phyloP scores from a whole-genome alignment of 2,888 invertebrate species.

The Stenoptilia bipunctidactyla region DNA sequence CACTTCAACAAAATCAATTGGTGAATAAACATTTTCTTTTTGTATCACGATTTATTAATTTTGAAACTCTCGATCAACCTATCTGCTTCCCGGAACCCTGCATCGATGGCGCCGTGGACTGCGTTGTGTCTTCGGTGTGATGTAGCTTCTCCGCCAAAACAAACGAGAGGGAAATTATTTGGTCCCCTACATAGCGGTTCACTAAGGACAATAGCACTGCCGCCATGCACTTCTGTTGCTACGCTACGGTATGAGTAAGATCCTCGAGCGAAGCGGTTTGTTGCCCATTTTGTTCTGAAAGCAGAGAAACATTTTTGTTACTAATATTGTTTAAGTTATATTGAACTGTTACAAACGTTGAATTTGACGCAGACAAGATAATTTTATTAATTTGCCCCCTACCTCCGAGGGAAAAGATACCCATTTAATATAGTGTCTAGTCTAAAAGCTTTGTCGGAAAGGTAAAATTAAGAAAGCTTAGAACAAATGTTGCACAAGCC shows the following conservation, averaged over 20 bases:
- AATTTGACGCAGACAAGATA: too few species aligned
- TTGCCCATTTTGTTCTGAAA: conserved; percentile 75
- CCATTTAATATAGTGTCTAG: too few species aligned
- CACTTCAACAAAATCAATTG: too few species aligned
- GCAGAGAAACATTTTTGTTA: neutral
- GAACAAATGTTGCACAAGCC: too few species aligned
- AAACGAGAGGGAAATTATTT: conserved; percentile 55
- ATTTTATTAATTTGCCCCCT: too few species aligned
- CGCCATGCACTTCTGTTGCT: conserved; percentile 64
- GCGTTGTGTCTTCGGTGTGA: conserved; percentile 75
- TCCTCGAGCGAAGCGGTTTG: conserved; percentile 72
- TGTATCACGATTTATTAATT: neutral
- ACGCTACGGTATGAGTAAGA: conserved; percentile 76
- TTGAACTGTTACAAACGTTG: too few species aligned
- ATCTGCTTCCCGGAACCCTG: conserved; percentile 80
- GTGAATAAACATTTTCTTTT: neutral
- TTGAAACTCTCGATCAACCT: conserved; percentile 52
- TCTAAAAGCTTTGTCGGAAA: too few species aligned
- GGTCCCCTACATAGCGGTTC: conserved; percentile 52
- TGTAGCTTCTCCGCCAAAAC: conserved; percentile 79
- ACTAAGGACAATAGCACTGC: conserved; percentile 65
- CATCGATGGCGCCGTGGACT: conserved; percentile 80
- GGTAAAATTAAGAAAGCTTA: too few species aligned
- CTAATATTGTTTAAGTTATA: neutral
- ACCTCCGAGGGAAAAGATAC: too few species aligned